Percentiles rank a stretch among this genome's conserved stretches.
phyloP scores from a whole-genome alignment of 2,797 vertebrate genomes.

The Enteromius unitaeniatus region DNA sequence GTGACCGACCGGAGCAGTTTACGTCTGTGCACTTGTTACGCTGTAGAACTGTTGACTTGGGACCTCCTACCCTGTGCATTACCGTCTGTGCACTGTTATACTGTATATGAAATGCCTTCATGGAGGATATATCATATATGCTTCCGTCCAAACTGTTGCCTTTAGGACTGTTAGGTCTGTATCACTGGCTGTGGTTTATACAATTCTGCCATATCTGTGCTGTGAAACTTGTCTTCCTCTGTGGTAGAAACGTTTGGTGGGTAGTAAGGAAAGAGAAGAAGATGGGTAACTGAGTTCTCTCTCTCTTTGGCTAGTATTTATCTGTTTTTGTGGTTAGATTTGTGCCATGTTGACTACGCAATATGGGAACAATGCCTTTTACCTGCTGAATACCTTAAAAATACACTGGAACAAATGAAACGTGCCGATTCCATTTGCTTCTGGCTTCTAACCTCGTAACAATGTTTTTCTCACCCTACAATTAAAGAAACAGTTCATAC shows the following conservation, averaged over 20 bases:
- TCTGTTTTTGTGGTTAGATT: constrained; percentile 67
- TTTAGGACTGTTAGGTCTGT: constrained; percentile 56
- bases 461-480: background rate
- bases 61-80: constrained; percentile 14
- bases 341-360: constrained; percentile 63
- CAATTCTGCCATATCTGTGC: constrained; percentile 54
- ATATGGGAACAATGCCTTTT: constrained; percentile 74
- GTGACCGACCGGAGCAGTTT: constrained; percentile 62
- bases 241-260: constrained; percentile 59
- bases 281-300: constrained; percentile 51
- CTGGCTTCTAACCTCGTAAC: background rate
- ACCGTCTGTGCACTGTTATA: background rate
- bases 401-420: constrained; percentile 80
- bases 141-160: constrained; percentile 49
- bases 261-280: constrained; percentile 60
- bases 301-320: constrained; percentile 72
- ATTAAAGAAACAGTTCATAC: constrained; percentile 21
- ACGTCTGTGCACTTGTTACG: constrained; percentile 40
- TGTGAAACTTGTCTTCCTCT: constrained; percentile 66
- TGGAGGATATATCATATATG: constrained; percentile 42
- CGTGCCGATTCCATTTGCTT: background rate
- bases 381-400: constrained; percentile 76
- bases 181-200: constrained; percentile 51
- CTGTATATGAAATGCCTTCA: constrained; percentile 65
- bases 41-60: constrained; percentile 16